A percentile compares a stretch with the other conserved stretches of the same genome.
Conservation (phyloP, 1,140 invertebrate species). For the Steinernema feltiae region DNA sequence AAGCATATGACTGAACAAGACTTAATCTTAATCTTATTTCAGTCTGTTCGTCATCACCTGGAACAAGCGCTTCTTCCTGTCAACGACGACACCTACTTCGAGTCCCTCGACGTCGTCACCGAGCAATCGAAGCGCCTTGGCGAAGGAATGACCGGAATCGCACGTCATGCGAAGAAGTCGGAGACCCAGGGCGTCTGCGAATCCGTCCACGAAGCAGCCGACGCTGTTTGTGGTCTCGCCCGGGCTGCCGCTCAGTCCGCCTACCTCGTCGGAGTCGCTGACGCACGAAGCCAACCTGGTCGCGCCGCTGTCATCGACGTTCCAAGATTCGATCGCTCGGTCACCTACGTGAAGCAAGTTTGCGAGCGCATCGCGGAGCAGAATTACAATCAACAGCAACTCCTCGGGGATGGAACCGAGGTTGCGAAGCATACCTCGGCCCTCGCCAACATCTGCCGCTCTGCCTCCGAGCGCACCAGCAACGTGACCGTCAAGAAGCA, state of each 20-base stretch:
- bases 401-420: constrained; percentile 74
- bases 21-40: no score
- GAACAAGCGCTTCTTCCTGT: constrained; percentile 81
- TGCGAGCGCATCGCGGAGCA: constrained; percentile 71
- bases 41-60: constrained; percentile 70
- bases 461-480: constrained; percentile 80
- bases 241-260: constrained; percentile 87
- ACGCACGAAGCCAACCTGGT: constrained; percentile 81
- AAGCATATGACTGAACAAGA: no score
- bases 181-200: constrained; percentile 80
- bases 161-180: constrained; percentile 78
- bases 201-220: constrained; percentile 74
- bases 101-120: constrained; percentile 84
- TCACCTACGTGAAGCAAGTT: constrained; percentile 78
- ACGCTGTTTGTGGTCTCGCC: constrained; percentile 82
- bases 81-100: constrained; percentile 81
- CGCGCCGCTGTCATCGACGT: constrained; percentile 84
- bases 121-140: constrained; percentile 78
- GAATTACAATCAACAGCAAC: constrained; percentile 69
- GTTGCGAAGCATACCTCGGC: constrained; percentile 94
- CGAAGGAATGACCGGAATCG: constrained; percentile 87
- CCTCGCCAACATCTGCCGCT: constrained; percentile 84
- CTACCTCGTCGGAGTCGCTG: constrained; percentile 84
- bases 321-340: constrained; percentile 76
- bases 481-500: constrained; percentile 89